Conservation (phyloP, 2,888 invertebrate species). For the Tetanocera ferruginea region DNA sequence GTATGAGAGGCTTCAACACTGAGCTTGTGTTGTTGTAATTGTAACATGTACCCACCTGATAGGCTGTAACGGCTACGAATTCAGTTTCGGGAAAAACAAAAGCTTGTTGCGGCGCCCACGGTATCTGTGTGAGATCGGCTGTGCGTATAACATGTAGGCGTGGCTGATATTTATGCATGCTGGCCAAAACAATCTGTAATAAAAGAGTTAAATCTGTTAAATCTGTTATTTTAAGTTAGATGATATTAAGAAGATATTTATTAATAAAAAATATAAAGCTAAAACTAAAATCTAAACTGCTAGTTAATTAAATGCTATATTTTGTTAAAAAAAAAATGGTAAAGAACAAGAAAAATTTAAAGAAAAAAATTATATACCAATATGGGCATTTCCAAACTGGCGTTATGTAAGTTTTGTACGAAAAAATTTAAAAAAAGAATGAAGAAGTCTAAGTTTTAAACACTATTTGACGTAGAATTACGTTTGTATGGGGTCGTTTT, state of each 20-base stretch:
- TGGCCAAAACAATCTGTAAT: constrained; percentile 86
- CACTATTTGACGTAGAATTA: too few relatives aligned
- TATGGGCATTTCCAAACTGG: too few relatives aligned
- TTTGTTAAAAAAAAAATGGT: background rate
- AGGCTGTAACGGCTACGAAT: constrained; percentile 97
- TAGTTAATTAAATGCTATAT: too few relatives aligned
- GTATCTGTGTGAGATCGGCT: constrained; percentile 78
- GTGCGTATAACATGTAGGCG: constrained; percentile 87
- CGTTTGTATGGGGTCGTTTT: too few relatives aligned
- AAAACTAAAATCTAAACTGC: too few relatives aligned
- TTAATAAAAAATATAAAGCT: background rate
- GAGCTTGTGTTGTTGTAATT: background rate
- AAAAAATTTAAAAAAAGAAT: too few relatives aligned
- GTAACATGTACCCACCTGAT: constrained; percentile 78
- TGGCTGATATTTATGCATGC: constrained; percentile 98
- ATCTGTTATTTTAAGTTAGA: too few relatives aligned
- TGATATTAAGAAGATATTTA: background rate
- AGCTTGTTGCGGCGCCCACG: constrained; percentile 79
- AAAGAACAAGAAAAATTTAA: too few relatives aligned
- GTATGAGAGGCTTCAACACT: too few relatives aligned
- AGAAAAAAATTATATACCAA: too few relatives aligned
- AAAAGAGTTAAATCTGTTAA: background rate
- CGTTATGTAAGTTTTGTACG: too few relatives aligned
- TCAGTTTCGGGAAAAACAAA: constrained; percentile 85
- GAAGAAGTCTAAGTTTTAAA: too few relatives aligned